Base-by-base conservation (phyloP, 2,888 invertebrate species). In the Pyralis farinalis region DNA sequence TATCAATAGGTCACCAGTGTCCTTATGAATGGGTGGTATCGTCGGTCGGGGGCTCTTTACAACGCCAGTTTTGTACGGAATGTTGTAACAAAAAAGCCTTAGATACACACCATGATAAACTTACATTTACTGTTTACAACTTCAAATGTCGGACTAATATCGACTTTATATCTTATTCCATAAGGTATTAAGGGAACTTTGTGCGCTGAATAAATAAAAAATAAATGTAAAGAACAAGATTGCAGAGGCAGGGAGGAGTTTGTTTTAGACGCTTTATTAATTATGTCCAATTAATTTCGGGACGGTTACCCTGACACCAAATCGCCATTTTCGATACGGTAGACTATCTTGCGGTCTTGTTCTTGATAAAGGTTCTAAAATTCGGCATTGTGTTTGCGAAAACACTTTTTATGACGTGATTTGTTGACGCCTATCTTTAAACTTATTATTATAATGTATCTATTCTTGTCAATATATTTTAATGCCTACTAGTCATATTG, bases 1-100 rank as follows among this genome's bases (percentile, higher is more conserved):
- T 83, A 79, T 85, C 83, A 85, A 87, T 84, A 86, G 86, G 85
- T 88, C 85, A 87, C 86, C 86, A 84, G 68, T 78, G 80, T 79
- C 81, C 76, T 82, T 71, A 88, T 88, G 88, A 88, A 88, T 88
- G 88, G 87, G 86, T 86, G 88, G 87, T 80, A 86, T 85, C 16
- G 16, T 4, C 16, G 16, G 16, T 16, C 85, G 82, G 81, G 65
- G 76, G 78, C 85, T 81, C 85, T 85, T 85, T 86, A 87, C 84
- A 86, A 82, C 82, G 76, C 77, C 78, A 84, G 82, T 86, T 87
- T 87, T 86, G 88, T 88, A 75, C 72, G 87, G 88, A 88, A 88
- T 88, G 88, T 69, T 76, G 76, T 82, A 75, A 87, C 85, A 88
- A 88, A 88, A 86, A 88, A 79, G 75, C 80, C 68, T 84, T 77